Evolutionary conservation across 2,797 vertebrate genomes (phyloP).

Genomic region (Hylomyscus alleni): DNA sequence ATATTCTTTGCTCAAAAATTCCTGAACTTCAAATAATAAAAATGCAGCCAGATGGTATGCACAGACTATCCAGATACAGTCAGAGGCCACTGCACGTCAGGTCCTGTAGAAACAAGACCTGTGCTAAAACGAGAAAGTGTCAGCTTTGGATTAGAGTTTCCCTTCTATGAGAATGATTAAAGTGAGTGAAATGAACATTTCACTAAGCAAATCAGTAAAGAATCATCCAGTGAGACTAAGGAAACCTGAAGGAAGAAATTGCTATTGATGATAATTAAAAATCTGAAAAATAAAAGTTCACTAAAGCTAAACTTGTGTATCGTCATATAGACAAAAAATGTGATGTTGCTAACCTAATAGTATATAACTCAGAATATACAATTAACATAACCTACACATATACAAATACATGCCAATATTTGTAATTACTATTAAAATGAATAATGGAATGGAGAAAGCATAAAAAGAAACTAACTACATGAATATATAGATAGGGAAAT

Average conservation of each 20-base stretch:
- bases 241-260: slow-evolving; percentile 11
- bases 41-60: neutral
- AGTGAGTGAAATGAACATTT: slow-evolving; percentile 41
- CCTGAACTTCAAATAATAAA: neutral
- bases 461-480: neutral
- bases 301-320: neutral
- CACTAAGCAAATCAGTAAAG: slow-evolving; percentile 8
- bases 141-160: neutral
- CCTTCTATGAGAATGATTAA: neutral
- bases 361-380: neutral
- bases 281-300: slow-evolving; percentile 1
- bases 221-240: neutral
- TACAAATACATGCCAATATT: neutral
- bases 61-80: neutral
- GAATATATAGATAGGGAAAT: neutral
- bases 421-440: neutral
- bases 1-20: slow-evolving; percentile 4
- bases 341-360: neutral
- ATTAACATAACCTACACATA: neutral
- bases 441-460: neutral
- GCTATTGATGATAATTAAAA: neutral
- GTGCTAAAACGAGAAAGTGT: neutral
- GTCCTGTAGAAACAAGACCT: neutral
- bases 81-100: neutral
- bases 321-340: neutral